Base-by-base conservation (phyloP, 2,797 vertebrate genomes). In the Danio tinwini region DNA sequence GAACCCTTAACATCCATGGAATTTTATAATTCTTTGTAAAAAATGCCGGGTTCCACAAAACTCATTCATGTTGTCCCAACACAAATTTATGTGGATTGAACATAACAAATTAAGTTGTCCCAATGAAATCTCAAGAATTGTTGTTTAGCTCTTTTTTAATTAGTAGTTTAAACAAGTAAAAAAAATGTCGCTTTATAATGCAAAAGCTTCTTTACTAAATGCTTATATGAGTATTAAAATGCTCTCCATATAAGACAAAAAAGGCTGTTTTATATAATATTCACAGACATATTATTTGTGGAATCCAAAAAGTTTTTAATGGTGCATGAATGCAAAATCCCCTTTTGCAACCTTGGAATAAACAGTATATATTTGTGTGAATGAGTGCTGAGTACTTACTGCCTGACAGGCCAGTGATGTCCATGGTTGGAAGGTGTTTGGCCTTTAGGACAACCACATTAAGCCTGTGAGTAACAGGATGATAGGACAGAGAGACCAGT, bases 351-450 rank as follows among this genome's bases (percentile, higher is more conserved):
- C 56, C 10, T 29, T 59, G 59, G 13, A 29, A 37, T 29, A 8
- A 4, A 16, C 7, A 14, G 29, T 39, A 2, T 42, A 49, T 59
- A 11, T 37, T n/a, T 69, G 47, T 63, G 44, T 76, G 59, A 40
- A 52, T 39, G 29, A 49, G 42, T 72, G 42, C 14, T 45, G 39
- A 71, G 8, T 50, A 95, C 95, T 95, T 93, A 95, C 95, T 96
- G 94, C 95, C 95, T 92, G 95, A 94, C 87, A 96, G 94, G 72
- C 95, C 95, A 0, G 94, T 94, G 93, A 96, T 96, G 73, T 96
- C 95, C 94, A 96, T 95, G 87, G 94, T 95, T 56, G 95, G 95
- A 86, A 96, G 85, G 10, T 96, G 95, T 88, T 93, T 94, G 86
- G 95, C 95, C 86, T 96, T 96, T 72, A 96, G 92, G 78, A 96